Evolutionary conservation across 2,113 vertebrate genomes (phyloP).

Genomic region (Notarius lentiginosus): DNA sequence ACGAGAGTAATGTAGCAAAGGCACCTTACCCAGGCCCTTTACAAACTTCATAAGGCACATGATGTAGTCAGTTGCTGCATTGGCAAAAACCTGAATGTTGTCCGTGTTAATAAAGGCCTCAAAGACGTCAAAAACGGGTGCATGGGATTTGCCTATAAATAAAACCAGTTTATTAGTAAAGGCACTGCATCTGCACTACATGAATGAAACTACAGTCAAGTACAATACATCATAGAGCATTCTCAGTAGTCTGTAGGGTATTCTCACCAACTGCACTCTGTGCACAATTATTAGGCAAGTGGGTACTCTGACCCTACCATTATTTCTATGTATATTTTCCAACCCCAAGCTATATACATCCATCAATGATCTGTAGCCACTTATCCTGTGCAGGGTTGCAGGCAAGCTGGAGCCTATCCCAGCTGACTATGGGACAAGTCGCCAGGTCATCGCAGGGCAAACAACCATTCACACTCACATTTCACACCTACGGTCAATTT

Average conservation of each 20-base stretch:
- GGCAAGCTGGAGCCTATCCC: no score
- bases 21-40: conserved; percentile 87
- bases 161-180: not conserved
- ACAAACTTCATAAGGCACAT: conserved; percentile 99
- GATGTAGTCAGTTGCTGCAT: conserved; percentile 96
- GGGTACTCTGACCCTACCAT: no score
- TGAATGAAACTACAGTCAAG: not conserved
- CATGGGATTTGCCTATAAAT: conserved; percentile 85
- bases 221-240: not conserved
- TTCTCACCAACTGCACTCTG: no score
- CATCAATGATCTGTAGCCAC: no score
- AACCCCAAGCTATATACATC: no score
- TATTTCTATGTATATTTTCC: no score
- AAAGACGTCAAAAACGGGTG: conserved; percentile 96
- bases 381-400: no score
- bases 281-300: no score
- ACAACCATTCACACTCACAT: no score
- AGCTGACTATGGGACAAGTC: no score
- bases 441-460: no score
- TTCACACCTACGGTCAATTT: no score
- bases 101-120: conserved; percentile 97
- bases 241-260: not conserved
- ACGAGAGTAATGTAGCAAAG: not conserved
- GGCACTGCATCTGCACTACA: not conserved
- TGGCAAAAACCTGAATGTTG: conserved; percentile 98